These are phyloP conservation scores for Tamandua tetradactyla DNA, from an alignment of 2,797 vertebrate species.

Conservation along the genomic window DNA sequence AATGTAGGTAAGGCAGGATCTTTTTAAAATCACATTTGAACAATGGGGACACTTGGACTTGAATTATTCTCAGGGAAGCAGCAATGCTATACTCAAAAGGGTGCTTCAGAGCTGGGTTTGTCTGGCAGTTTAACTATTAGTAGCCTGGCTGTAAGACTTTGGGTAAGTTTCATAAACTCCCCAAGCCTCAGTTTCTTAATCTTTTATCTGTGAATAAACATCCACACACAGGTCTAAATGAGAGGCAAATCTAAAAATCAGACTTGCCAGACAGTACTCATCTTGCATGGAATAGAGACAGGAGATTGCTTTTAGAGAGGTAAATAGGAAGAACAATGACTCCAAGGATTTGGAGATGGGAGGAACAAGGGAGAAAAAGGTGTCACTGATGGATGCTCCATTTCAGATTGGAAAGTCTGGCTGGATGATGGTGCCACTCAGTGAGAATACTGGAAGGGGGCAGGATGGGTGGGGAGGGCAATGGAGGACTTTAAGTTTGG, in stretches of 20 bases:
- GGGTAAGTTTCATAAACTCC: neutral
- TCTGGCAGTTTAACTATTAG: neutral
- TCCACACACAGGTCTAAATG: neutral
- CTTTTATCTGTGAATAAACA: neutral
- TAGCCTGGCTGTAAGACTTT: neutral
- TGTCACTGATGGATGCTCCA: neutral
- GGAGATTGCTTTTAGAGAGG: neutral
- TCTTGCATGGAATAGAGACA: neutral
- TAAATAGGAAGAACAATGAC: neutral
- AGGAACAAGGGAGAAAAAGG: too few relatives aligned
- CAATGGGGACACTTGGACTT: constrained; percentile 8
- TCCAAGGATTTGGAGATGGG: neutral
- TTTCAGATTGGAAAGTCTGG: neutral
- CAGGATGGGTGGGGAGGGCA: neutral
- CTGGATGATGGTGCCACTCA: neutral
- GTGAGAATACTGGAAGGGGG: accelerated
- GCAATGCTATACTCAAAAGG: neutral
- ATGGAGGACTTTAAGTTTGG: neutral
- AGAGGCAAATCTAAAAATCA: neutral
- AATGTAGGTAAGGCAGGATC: neutral
- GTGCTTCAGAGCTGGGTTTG: neutral
- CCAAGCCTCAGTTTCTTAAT: neutral
- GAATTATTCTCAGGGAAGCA: constrained; percentile 1
- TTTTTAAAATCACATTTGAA: constrained; percentile 51
- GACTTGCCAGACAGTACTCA: neutral